Percentiles rank a stretch among this genome's conserved stretches.
Conservation (phyloP, 2,797 vertebrate species). For the Scomberomorus guttatus region DNA sequence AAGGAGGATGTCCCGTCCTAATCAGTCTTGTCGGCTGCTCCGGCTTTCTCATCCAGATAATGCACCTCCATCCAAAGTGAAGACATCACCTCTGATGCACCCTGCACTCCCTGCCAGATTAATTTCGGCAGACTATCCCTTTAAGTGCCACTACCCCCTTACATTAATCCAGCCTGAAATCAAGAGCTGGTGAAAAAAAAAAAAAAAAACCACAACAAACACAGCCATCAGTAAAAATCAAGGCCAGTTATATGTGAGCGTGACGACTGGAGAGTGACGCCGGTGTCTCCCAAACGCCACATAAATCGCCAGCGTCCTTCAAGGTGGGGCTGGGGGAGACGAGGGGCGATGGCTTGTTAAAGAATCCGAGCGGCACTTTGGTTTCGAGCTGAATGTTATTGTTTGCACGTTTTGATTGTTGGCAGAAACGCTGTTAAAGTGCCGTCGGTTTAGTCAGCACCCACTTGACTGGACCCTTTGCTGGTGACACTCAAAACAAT, state of each 20-base stretch:
- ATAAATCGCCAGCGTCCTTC: constrained; percentile 43
- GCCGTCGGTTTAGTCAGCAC: not conserved
- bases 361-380: constrained; percentile 30
- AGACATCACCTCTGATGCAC: constrained; percentile 58
- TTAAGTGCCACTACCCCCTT: constrained; percentile 47
- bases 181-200: constrained; percentile 1
- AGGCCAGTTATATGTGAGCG: not conserved
- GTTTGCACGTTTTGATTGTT: constrained; percentile 23
- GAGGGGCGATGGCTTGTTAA: not conserved
- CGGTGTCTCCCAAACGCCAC: not conserved
- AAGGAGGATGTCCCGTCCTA: constrained; percentile 20
- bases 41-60: constrained; percentile 69
- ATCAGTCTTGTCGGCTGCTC: constrained; percentile 43
- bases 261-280: not conserved
- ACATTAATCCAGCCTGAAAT: constrained; percentile 50
- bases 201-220: constrained; percentile 24
- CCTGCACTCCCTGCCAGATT: constrained; percentile 57
- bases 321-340: not conserved
- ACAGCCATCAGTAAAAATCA: constrained; percentile 20
- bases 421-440: not conserved
- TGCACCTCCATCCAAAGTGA: constrained; percentile 69
- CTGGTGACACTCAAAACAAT: no score
- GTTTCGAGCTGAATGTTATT: constrained; percentile 8
- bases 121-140: constrained; percentile 58
- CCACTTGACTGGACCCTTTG: no score